phyloP scores from a whole-genome alignment of 1,140 invertebrate genomes.

The Listronotus bonariensis region DNA sequence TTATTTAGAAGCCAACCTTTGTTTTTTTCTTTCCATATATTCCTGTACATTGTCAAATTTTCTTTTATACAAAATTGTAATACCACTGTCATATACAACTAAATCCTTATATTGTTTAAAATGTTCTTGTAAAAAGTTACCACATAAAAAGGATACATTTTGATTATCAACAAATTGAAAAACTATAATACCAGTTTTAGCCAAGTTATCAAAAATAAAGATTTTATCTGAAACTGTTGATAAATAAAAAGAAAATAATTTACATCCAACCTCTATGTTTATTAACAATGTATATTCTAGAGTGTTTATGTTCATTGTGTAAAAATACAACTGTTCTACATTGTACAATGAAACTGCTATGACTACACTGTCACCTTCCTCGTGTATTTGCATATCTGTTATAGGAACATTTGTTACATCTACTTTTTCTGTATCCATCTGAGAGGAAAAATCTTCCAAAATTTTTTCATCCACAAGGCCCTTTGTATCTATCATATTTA shows the following conservation, averaged over 20 bases:
- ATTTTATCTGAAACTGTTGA: conserved; percentile 55
- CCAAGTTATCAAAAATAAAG: conserved; percentile 45
- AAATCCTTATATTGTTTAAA: conserved; percentile 53
- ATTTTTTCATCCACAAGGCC: conserved; percentile 57
- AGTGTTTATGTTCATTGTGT: conserved; percentile 32
- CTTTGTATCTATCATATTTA: conserved; percentile 57
- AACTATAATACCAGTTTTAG: conserved; percentile 38
- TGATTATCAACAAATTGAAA: conserved; percentile 43
- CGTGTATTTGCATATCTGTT: conserved; percentile 59
- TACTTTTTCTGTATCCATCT: conserved; percentile 62
- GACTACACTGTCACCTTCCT: conserved; percentile 52
- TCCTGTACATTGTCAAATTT: conserved; percentile 78
- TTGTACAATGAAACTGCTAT: conserved; percentile 58
- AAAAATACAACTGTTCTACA: conserved; percentile 52
- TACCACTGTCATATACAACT: conserved; percentile 48
- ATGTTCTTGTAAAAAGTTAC: conserved; percentile 49
- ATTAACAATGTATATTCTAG: conserved; percentile 33
- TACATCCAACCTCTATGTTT: conserved; percentile 25
- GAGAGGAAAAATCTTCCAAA: conserved; percentile 58
- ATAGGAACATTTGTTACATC: conserved; percentile 63
- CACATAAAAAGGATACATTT: conserved; percentile 15
- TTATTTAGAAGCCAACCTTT: conserved; percentile 57
- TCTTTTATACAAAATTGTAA: conserved; percentile 72
- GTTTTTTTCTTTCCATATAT: conserved; percentile 75
- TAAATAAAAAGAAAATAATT: conserved; percentile 41